phyloP scores from a whole-genome alignment of 2,797 vertebrate species.

The Agapornis canus region DNA sequence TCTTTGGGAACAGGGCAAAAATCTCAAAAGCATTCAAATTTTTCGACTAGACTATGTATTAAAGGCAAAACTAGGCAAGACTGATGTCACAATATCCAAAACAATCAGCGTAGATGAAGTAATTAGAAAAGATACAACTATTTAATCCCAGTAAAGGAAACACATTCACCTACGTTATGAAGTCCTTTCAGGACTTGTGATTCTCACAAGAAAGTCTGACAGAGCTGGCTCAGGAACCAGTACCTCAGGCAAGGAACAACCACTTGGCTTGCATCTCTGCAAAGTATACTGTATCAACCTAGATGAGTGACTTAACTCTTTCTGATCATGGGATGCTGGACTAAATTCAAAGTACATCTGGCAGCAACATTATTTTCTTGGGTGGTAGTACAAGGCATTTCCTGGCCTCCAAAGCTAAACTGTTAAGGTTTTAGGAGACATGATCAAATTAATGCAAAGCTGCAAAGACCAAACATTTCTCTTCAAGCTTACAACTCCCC shows the following conservation, averaged over 20 bases:
- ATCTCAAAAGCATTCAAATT: background rate
- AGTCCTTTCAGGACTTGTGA: background rate
- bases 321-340: background rate
- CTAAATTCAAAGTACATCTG: background rate
- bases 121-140: background rate
- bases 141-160: background rate
- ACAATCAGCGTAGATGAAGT: background rate
- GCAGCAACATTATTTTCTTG: background rate
- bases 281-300: background rate
- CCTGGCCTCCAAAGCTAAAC: background rate
- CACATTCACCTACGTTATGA: background rate
- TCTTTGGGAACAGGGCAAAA: background rate
- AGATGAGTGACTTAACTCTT: background rate
- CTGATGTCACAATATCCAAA: background rate
- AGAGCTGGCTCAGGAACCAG: background rate
- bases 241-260: background rate
- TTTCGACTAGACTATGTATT: background rate
- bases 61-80: background rate
- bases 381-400: background rate
- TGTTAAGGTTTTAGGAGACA: accelerated
- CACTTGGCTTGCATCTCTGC: background rate
- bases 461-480: background rate
- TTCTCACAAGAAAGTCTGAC: background rate
- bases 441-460: background rate
- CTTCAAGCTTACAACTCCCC: background rate